Evolutionary conservation across 2,113 vertebrate genomes (phyloP), one percentile per base, ranked within the genome.

Genomic region (Castor canadensis): DNA sequence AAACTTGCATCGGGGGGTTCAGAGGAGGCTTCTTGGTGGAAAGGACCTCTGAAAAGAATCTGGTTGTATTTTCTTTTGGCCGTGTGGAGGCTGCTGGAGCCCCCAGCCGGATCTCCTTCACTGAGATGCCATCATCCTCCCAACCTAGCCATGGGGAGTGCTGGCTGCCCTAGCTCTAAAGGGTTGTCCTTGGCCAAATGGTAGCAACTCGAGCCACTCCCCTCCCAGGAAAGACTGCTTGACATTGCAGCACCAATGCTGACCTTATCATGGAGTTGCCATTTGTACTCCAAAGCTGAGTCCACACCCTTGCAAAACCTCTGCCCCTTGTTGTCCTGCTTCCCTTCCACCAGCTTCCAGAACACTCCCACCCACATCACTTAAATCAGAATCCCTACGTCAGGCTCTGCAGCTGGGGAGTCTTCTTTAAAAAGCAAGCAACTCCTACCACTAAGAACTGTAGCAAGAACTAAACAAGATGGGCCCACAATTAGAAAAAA

Each of bases 391-490:
- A 47, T 76, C 17, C n/a, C 52, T n/a, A 13, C 40, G 35, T 45
- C n/a, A 76, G 54, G 47, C n/a, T n/a, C n/a, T n/a, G n/a, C n/a
- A n/a, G 56, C 17, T 60, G 62, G 30, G 40, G 47, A 32, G 17
- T 73, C 13, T 6, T 77, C 19, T 76, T 76, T 76, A 88, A 88
- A 64, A 64, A 10, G 9, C 26, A 79, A 79, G 77, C n/a, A 58
- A 84, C 22, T 85, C 62, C 45, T 92, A 71, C 17, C 56, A 20
- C 12, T 92, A 28, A 86, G 89, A 84, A 72, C 16, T 58, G 9
- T 82, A 75, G 45, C 69, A 92, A 94, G 89, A 86, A 95, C 72
- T 80, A 47, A 32, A 88, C 69, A 92, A 72, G 38, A 4, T 58
- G 47, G 38, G 62, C 11, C 28, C 52, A 69, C 54, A 92, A 72